Evolutionary conservation across 2,113 vertebrate genomes (phyloP), one percentile per base, ranked within the genome.

Genomic region (Thoracochromis brauschi): DNA sequence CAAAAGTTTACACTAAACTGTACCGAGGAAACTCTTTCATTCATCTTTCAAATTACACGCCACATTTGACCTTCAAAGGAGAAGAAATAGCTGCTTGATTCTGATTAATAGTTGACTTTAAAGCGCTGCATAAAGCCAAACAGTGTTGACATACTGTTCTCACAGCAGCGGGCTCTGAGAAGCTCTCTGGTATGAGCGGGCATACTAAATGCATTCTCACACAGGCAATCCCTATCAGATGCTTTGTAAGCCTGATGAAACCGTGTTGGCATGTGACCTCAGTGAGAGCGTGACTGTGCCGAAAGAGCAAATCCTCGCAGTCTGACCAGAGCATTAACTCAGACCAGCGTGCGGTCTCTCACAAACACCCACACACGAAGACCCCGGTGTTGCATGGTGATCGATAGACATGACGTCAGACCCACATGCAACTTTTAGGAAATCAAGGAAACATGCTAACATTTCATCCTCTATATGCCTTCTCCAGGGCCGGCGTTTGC

Each of bases 401-500:
- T 40, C 16, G 2, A 14, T 4, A 29, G n/a, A 31, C 68, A 38
- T 49, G 10, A 63, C 38, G 79, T 58, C 26, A 47, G 45, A 78
- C 13, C 40, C 6, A 47, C 29, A 19, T 65, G 9, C 49, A 85
- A 54, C 29, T 57, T 79, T 71, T 7, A 58, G 19, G 5, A 7
- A 33, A 12, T 38, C 14, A 31, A 9, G 31, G 13, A 89, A 40
- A 82, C 65, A 26, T n/a, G 10, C 11, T 80, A 21, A 88, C 82
- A n/a, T 55, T 49, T 81, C 9, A 55, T 38, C 8, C 29, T 82
- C 7, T 80, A 1, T 81, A 40, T 79, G 47, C 26, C 16, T 78
- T 78, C 31, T 83, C 8, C 21, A 95, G 93, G 92, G 19, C 51
- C 91, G 4, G 95, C 95, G 8, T 95, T 94, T 71, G 85, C 87